A percentile compares a stretch with the other conserved stretches of the same genome.
Evolutionary conservation across 2,797 vertebrate genomes (phyloP).

Genomic region (Acanthurus leucopareius): DNA sequence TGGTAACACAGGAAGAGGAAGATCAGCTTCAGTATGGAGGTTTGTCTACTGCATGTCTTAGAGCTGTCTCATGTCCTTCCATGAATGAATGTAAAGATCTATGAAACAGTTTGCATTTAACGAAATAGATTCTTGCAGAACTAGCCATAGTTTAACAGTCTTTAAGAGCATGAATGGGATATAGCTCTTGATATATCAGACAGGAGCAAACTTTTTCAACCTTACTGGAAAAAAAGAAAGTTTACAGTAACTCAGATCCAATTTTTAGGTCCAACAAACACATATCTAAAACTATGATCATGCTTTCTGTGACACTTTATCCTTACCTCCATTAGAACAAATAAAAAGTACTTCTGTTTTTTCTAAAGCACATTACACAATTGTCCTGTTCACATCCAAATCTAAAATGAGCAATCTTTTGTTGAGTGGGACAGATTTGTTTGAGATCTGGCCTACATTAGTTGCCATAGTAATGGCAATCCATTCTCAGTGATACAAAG

Average conservation of each 20-base stretch:
- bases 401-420: background rate
- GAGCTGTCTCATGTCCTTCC: background rate
- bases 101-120: background rate
- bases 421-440: background rate
- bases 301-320: background rate
- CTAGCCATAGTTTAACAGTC: background rate
- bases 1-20: conserved; percentile 58
- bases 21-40: background rate
- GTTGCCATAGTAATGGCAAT: conserved; percentile 24
- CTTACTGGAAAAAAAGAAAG: background rate
- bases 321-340: conserved; percentile 1
- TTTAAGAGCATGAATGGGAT: background rate
- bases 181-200: background rate
- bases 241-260: background rate
- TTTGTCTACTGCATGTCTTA: background rate
- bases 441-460: background rate
- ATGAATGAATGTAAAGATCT: conserved; percentile 3
- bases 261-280: background rate
- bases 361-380: background rate
- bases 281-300: background rate
- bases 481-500: background rate
- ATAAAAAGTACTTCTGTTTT: background rate
- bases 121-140: no score
- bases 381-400: background rate
- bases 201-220: conserved; percentile 1